Conservation (phyloP, 2,797 vertebrate genomes). For the Lerista edwardsae region DNA sequence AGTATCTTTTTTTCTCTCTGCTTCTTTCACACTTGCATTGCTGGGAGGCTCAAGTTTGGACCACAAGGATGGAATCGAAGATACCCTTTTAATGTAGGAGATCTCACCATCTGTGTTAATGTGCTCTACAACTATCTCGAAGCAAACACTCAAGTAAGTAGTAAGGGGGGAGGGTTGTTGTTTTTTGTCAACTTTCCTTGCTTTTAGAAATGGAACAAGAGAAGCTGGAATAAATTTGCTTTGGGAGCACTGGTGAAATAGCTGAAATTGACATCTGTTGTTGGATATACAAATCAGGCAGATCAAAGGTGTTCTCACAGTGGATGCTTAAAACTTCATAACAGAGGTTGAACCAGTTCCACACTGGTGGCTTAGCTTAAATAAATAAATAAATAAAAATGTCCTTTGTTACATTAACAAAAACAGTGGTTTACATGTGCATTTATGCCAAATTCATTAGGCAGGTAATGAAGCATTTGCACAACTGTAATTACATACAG, state of each 20-base stretch:
- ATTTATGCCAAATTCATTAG: slow-evolving; percentile 99
- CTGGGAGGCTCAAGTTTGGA: slow-evolving; percentile 85
- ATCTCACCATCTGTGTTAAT: slow-evolving; percentile 78
- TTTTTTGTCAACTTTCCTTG: no score
- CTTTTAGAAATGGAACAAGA: background rate
- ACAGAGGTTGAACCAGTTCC: slow-evolving; percentile 71
- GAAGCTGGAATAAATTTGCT: background rate
- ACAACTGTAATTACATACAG: slow-evolving; percentile 99
- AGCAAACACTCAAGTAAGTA: slow-evolving; percentile 76
- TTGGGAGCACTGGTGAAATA: slow-evolving; percentile 45
- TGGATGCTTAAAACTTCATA: slow-evolving; percentile 57
- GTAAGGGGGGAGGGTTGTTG: background rate
- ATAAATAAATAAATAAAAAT: slow-evolving; percentile 83
- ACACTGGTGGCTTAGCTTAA: slow-evolving; percentile 68
- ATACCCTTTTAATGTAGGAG: slow-evolving; percentile 79
- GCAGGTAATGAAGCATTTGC: slow-evolving; percentile 98
- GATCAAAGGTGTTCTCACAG: slow-evolving; percentile 60
- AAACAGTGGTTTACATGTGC: slow-evolving; percentile 97
- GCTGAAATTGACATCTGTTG: slow-evolving; percentile 29
- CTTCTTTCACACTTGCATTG: slow-evolving; percentile 83
- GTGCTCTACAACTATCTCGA: slow-evolving; percentile 83
- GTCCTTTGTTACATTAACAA: slow-evolving; percentile 99
- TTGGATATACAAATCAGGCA: slow-evolving; percentile 50
- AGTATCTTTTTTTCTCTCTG: slow-evolving; percentile 84
- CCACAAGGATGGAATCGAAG: slow-evolving; percentile 83